These are phyloP conservation scores for Malurus melanocephalus DNA, from an alignment of 2,113 vertebrate genomes.

Conservation along the genomic window DNA sequence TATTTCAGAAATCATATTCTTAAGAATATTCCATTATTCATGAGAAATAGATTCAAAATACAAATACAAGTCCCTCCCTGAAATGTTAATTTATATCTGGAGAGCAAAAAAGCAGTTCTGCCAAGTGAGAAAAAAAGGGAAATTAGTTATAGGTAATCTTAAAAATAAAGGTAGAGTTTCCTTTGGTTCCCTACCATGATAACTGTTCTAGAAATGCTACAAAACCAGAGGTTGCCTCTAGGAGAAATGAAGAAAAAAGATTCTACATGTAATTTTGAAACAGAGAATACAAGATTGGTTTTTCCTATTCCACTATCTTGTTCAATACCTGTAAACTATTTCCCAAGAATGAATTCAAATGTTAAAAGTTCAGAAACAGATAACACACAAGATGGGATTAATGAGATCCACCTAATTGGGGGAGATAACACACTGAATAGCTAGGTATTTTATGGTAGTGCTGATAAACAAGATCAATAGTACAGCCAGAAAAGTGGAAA, in stretches of 20 bases:
- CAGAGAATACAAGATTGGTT: not conserved
- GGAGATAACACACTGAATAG: constrained; percentile 34
- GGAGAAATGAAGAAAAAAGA: not conserved
- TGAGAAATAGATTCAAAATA: not conserved
- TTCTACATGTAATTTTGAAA: not conserved
- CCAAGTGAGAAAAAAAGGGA: not conserved
- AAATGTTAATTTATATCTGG: not conserved
- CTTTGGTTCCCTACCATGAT: not conserved
- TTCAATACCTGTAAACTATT: not conserved
- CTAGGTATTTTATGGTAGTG: constrained; percentile 24
- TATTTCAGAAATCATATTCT: not conserved
- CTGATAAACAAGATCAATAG: constrained; percentile 54
- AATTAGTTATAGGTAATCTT: not conserved
- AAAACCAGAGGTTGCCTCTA: not conserved
- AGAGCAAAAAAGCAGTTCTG: not conserved
- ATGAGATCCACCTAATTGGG: constrained; percentile 25
- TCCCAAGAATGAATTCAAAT: constrained; percentile 11
- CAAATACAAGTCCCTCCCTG: not conserved
- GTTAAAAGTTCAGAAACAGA: constrained; percentile 35
- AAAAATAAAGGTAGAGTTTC: not conserved
- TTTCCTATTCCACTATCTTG: not conserved
- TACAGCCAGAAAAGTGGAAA: constrained; percentile 51
- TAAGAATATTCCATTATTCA: not conserved
- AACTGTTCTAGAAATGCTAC: not conserved
- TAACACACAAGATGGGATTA: constrained; percentile 23